Conservation (phyloP, 2,113 vertebrate genomes). For the Cryptotis parvus region DNA sequence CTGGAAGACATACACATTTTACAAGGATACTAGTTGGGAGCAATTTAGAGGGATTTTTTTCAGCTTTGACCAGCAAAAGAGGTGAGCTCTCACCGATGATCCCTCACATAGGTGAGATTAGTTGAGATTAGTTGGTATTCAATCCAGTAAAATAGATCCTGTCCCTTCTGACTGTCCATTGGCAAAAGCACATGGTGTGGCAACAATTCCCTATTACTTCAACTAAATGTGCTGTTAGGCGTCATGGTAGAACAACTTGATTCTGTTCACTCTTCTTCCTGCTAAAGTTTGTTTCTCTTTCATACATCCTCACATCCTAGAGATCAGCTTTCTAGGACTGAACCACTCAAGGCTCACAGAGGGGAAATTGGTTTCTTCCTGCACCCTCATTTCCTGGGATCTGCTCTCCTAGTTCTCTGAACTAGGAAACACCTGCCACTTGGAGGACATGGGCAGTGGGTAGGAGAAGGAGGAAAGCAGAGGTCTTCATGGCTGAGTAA, state of each 20-base stretch:
- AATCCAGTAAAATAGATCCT: background rate
- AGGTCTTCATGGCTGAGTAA: conserved; percentile 14
- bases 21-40: background rate
- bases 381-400: background rate
- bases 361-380: background rate
- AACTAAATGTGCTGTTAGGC: background rate
- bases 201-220: background rate
- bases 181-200: background rate
- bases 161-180: background rate
- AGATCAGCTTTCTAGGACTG: background rate
- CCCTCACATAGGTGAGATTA: background rate
- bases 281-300: background rate
- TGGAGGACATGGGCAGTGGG: background rate
- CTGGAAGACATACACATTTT: background rate
- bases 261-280: background rate
- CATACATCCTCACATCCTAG: background rate
- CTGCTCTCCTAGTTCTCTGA: background rate
- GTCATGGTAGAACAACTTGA: background rate
- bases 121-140: background rate
- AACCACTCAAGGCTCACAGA: background rate
- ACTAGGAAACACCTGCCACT: background rate
- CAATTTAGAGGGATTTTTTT: background rate
- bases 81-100: background rate
- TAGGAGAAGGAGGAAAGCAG: background rate
- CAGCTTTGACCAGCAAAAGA: background rate